Evolutionary conservation across 2,797 vertebrate genomes (phyloP).

Genomic region (Notamacropus eugenii): DNA sequence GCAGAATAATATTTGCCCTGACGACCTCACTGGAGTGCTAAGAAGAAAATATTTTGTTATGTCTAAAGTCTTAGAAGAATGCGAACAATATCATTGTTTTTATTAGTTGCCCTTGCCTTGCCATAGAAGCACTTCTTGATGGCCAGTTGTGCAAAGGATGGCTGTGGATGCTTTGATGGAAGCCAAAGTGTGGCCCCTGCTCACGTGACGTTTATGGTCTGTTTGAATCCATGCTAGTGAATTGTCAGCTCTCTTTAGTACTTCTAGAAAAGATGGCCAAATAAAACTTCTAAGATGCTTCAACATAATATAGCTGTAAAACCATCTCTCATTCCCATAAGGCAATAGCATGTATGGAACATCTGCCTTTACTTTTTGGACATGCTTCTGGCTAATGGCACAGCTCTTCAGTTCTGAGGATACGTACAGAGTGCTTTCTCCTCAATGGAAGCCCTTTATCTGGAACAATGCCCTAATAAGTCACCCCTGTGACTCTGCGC

Average conservation of each 20-base stretch:
- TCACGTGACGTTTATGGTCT: neutral
- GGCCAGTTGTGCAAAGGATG: neutral
- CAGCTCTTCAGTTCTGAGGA: constrained; percentile 56
- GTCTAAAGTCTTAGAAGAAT: neutral
- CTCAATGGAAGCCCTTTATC: constrained; percentile 60
- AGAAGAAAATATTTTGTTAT: neutral
- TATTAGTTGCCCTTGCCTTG: neutral
- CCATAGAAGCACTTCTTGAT: neutral
- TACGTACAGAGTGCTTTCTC: constrained; percentile 44
- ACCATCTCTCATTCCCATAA: neutral
- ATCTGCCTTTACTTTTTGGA: constrained; percentile 23
- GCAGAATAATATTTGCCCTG: neutral
- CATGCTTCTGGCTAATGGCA: constrained; percentile 20
- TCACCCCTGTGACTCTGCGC: constrained; percentile 74
- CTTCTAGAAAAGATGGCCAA: neutral
- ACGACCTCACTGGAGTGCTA: neutral
- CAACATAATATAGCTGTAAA: neutral
- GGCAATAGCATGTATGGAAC: neutral
- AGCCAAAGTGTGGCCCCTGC: constrained; percentile 23
- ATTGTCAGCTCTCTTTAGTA: neutral
- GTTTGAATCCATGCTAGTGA: neutral
- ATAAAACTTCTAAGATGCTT: neutral
- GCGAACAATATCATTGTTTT: neutral
- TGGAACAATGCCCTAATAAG: constrained; percentile 76
- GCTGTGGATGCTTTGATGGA: constrained; percentile 33